phyloP scores from a whole-genome alignment of 1,140 invertebrate genomes.

The Lasaia peninsularis region DNA sequence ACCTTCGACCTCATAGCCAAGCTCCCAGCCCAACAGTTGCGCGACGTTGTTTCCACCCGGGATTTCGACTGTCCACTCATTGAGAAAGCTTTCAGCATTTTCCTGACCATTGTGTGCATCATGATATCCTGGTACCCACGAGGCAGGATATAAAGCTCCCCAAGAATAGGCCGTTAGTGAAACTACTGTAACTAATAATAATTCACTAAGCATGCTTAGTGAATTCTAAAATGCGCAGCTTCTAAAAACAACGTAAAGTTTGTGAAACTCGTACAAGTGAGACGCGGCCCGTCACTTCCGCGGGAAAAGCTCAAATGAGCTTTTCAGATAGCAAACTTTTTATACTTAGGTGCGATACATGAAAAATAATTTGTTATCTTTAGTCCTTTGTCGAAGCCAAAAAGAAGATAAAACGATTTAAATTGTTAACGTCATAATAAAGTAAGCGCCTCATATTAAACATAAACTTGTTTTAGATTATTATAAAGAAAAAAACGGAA shows the following conservation, averaged over 20 bases:
- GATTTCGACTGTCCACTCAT: slow-evolving; percentile 80
- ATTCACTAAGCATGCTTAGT: background rate
- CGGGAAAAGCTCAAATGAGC: slow-evolving; percentile 4
- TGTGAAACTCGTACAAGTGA: background rate
- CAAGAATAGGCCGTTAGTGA: background rate
- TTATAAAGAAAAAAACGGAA: no score
- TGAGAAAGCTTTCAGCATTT: slow-evolving; percentile 54
- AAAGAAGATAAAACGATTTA: no score
- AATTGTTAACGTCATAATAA: no score
- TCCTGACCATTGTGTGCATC: slow-evolving; percentile 55
- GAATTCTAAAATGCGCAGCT: background rate
- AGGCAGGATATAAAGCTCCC: slow-evolving; percentile 10
- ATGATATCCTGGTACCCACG: slow-evolving; percentile 49
- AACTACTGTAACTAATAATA: background rate
- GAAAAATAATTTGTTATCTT: no score
- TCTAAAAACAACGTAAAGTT: background rate
- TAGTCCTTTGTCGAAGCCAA: no score
- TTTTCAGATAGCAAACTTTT: background rate
- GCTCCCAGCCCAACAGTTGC: slow-evolving; percentile 72
- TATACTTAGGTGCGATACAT: no score
- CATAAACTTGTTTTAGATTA: no score
- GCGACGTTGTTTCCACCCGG: slow-evolving; percentile 75
- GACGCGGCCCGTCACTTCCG: background rate
- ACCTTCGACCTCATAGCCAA: slow-evolving; percentile 75
- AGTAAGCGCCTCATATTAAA: no score